Base-by-base conservation (phyloP, 2,888 invertebrate genomes). In the Ormia ochracea region DNA sequence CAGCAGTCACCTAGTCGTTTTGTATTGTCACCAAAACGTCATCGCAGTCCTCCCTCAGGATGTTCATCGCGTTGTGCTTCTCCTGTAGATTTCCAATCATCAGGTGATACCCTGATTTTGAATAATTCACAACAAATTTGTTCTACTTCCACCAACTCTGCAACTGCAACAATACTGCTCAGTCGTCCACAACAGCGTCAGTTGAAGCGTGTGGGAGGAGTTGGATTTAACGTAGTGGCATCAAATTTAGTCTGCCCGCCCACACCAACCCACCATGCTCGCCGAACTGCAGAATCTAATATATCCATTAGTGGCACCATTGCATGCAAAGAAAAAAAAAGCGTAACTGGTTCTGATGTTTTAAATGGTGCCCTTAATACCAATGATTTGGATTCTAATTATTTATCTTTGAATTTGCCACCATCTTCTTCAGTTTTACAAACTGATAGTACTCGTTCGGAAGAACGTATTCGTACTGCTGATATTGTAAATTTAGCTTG, bases 251-350 rank as follows among this genome's bases (percentile, higher is more conserved):
- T 95, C 81, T 96, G 96, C 86, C 96, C 96, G 3, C 96, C 96
- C 0, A 96, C 96, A 0, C 96, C 96, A 0, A 96, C 96, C 0
- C 96, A 96, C 88, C 96, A 95, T 86, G 94, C 95, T 0, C 91
- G 94, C 45, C 92, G 93, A 50, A 84, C 86, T 50, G 86, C 82
- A 12, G 76, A 78, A 26, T 63, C 58, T 21, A 77, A 78, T 38
- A 50, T 74, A 6, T 7, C 65, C 4, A 58, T 58, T 12, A 83
- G 68, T 43, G 82, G 81, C 26, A 14, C 77, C n/a, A 70, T 56
- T 41, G 56, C 72, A 50, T n/a, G n/a, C n/a, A n/a, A n/a, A n/a
- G n/a, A n/a, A n/a, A 41, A 61, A 33, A 52, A 48, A 50, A 50
- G 41, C 41, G 66, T 4, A 2, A 52, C 28, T 19, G 69, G 45